Conservation (phyloP, 2,888 invertebrate species). For the Deilephila elpenor region DNA sequence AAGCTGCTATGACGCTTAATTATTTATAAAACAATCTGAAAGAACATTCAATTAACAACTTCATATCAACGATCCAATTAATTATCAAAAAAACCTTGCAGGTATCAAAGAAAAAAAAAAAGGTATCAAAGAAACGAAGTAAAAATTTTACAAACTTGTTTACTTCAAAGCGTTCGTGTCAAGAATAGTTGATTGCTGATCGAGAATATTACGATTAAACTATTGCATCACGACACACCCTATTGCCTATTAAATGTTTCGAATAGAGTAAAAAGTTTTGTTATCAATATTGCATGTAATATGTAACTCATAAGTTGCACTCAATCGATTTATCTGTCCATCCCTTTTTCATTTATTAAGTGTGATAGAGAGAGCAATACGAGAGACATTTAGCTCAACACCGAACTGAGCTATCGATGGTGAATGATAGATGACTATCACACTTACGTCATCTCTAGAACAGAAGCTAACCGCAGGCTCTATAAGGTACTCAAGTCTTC, state of each 20-base stretch:
- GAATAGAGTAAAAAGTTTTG: constrained; percentile 23
- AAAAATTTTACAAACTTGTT: not conserved
- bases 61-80: not conserved
- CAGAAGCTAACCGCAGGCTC: not conserved
- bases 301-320: not conserved
- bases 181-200: not conserved
- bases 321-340: not conserved
- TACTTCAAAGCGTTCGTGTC: not conserved
- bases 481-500: not conserved
- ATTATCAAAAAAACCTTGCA: not conserved
- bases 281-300: constrained; percentile 46
- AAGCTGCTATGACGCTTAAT: not conserved
- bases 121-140: not conserved
- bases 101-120: no score
- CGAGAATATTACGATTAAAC: constrained; percentile 18
- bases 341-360: not conserved
- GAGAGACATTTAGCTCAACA: not conserved
- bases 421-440: constrained; percentile 38
- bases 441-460: not conserved
- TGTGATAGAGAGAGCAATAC: not conserved
- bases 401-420: constrained; percentile 32
- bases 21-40: not conserved
- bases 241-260: constrained; percentile 22
- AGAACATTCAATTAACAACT: not conserved
- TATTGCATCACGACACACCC: constrained; percentile 19